Conservation (phyloP, 2,797 vertebrate genomes). For the Acomys russatus region DNA sequence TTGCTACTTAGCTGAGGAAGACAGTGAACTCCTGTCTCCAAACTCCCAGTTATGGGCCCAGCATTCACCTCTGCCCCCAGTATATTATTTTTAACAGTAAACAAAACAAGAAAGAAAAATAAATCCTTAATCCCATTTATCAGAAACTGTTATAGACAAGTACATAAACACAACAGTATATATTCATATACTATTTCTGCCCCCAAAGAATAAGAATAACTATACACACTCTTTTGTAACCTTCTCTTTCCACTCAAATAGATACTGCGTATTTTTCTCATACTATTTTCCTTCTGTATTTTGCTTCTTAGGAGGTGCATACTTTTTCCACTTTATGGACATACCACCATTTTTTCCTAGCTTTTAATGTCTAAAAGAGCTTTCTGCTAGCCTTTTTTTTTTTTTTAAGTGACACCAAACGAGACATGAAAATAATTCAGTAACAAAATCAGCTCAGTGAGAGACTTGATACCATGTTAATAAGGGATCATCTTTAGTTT, state of each 20-base stretch:
- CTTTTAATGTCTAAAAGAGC: constrained; percentile 27
- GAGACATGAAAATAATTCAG: neutral
- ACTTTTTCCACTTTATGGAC: neutral
- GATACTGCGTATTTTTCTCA: neutral
- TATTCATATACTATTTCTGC: neutral
- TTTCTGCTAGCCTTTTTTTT: constrained; percentile 6
- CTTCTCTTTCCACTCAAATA: neutral
- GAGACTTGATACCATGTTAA: neutral
- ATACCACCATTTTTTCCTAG: neutral
- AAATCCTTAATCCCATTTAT: neutral
- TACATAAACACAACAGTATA: neutral
- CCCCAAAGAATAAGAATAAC: neutral
- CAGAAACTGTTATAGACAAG: neutral
- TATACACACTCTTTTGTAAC: neutral
- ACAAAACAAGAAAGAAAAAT: constrained; percentile 51
- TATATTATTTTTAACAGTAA: constrained; percentile 5
- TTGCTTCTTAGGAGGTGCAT: constrained; percentile 35
- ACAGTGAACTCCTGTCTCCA: neutral
- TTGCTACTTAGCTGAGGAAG: neutral
- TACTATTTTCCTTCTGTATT: neutral
- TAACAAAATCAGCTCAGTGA: constrained; percentile 3
- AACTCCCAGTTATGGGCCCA: neutral
- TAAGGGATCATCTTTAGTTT: neutral
- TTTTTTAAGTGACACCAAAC: neutral
- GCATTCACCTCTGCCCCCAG: neutral